phyloP scores from a whole-genome alignment of 2,888 invertebrate species.

The Xylophagus ater region DNA sequence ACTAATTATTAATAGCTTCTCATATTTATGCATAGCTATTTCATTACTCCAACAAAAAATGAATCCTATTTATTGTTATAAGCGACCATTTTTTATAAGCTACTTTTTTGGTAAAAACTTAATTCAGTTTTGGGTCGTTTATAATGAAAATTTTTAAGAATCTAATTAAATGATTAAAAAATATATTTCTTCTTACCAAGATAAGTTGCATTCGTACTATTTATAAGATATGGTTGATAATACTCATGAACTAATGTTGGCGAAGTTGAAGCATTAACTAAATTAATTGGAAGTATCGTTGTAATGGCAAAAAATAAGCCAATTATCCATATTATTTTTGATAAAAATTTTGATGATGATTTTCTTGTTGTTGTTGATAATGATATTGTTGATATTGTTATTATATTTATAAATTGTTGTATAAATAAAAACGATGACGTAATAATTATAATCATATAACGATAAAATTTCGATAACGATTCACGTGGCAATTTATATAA shows the following conservation, averaged over 20 bases:
- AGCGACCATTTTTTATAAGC: too few species aligned
- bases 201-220: conserved; percentile 26
- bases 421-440: too few species aligned
- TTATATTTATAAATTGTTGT: conserved; percentile 17
- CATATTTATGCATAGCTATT: too few species aligned
- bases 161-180: too few species aligned
- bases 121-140: too few species aligned
- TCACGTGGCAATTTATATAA: background rate
- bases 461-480: conserved; percentile 23
- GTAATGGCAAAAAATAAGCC: conserved; percentile 23
- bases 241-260: conserved; percentile 34
- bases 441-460: conserved; percentile 16
- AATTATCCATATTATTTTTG: conserved; percentile 20
- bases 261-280: conserved; percentile 27
- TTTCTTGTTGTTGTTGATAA: conserved; percentile 17
- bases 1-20: too few species aligned
- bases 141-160: too few species aligned
- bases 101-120: too few species aligned
- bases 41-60: too few species aligned
- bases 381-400: conserved; percentile 14
- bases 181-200: too few species aligned
- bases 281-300: conserved; percentile 24
- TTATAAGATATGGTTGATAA: conserved; percentile 26
- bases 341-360: conserved; percentile 12
- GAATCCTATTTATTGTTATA: too few species aligned